Percentiles rank a stretch among this genome's conserved stretches.
Evolutionary conservation across 2,797 vertebrate genomes (phyloP).

Genomic region (Myoxocephalus aenaeus): DNA sequence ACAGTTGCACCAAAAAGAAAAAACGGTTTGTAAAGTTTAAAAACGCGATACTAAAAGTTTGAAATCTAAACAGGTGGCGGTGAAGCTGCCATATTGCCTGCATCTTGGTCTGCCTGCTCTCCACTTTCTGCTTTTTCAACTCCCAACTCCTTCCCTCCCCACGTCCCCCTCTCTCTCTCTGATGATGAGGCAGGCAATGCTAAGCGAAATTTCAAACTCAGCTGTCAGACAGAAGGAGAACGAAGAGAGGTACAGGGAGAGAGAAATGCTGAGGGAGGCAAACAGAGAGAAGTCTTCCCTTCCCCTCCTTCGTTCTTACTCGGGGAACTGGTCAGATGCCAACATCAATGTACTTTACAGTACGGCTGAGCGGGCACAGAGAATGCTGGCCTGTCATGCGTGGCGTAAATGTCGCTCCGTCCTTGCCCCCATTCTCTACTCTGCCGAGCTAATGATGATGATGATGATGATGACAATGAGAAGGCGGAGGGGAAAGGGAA

Average conservation of each 20-base stretch:
- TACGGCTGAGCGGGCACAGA: constrained; percentile 59
- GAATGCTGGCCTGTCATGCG: constrained; percentile 60
- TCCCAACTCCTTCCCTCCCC: not conserved
- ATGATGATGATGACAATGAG: constrained; percentile 48
- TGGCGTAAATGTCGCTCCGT: constrained; percentile 67
- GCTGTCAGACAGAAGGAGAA: constrained; percentile 60
- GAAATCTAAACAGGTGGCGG: constrained; percentile 7
- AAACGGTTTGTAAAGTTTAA: not conserved
- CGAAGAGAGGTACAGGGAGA: constrained; percentile 23
- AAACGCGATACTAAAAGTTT: not conserved
- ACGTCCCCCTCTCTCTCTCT: constrained; percentile 3
- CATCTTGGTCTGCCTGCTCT: constrained; percentile 7
- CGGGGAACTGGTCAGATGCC: constrained; percentile 64
- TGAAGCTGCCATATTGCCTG: constrained; percentile 8
- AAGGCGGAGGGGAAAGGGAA: constrained; percentile 16
- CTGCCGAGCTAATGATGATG: constrained; percentile 65
- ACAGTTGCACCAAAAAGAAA: not conserved
- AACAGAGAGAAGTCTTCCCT: constrained; percentile 37
- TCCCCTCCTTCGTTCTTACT: constrained; percentile 26
- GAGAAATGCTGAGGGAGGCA: constrained; percentile 68
- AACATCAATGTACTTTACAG: constrained; percentile 70
- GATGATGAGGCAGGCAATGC: constrained; percentile 45
- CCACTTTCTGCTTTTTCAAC: constrained; percentile 12
- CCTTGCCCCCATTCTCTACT: constrained; percentile 69
- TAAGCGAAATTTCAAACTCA: constrained; percentile 62